Evolutionary conservation across 2,113 vertebrate species (phyloP).

Genomic region (pig (Sus scrofa)): T2T-Sscrofa CM000817.6:154860501-154861000

Average conservation of each 20-base stretch:
- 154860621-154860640: not conserved
- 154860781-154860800: not conserved
- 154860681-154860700: not conserved
- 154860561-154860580: not conserved
- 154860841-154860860: slow-evolving; percentile 1
- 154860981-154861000: not conserved
- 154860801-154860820: not conserved
- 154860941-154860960: not conserved
- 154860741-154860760: not conserved
- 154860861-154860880: not conserved
- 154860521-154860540: not conserved
- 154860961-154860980: not conserved
- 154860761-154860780: not conserved
- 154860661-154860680: not conserved
- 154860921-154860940: not conserved
- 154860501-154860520: not conserved
- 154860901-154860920: not conserved
- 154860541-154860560: not conserved
- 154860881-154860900: not conserved
- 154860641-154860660: not conserved
- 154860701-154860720: not conserved
- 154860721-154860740: not conserved
- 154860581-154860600: not conserved
- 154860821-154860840: not conserved
- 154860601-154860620: not conserved